Conservation (phyloP, 2,888 invertebrate genomes). For the Dioctria linearis region DNA sequence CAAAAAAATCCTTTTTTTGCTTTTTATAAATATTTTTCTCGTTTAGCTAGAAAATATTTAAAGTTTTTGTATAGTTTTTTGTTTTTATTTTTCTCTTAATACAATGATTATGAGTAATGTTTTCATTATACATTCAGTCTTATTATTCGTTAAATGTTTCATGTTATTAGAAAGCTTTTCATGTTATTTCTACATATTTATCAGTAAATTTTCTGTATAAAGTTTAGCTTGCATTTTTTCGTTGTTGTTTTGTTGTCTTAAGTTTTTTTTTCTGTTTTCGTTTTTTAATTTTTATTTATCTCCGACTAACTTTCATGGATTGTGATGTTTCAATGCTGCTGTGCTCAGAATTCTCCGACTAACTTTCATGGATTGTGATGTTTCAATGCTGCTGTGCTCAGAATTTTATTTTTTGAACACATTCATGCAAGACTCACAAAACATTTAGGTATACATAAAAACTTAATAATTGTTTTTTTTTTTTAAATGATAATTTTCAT, state of each 20-base stretch:
- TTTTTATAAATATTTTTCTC: background rate
- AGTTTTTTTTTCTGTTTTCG: conserved; percentile 35
- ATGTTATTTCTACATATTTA: conserved; percentile 6
- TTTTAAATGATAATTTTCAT: conserved; percentile 6
- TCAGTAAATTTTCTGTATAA: conserved; percentile 33
- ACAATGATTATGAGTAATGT: conserved; percentile 27
- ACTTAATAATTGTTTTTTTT: conserved; percentile 19
- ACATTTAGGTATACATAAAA: background rate
- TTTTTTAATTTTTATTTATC: conserved; percentile 22
- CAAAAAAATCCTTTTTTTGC: conserved; percentile 15
- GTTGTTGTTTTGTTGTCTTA: conserved; percentile 33
- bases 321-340: conserved; percentile 31
- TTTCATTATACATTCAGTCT: conserved; percentile 17
- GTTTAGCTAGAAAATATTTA: conserved; percentile 4
- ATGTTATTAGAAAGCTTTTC: conserved; percentile 28
- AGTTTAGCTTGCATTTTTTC: conserved; percentile 55
- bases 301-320: conserved; percentile 35
- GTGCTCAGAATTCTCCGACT: conserved; percentile 38
- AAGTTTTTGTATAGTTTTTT: background rate
- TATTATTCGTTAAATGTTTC: conserved; percentile 51
- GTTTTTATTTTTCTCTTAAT: background rate
- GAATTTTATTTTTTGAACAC: conserved; percentile 36
- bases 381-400: conserved; percentile 43
- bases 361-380: conserved; percentile 29
- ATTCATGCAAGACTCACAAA: conserved; percentile 34